phyloP scores from a whole-genome alignment of 1,140 invertebrate species.

The Apis dorsata region DNA sequence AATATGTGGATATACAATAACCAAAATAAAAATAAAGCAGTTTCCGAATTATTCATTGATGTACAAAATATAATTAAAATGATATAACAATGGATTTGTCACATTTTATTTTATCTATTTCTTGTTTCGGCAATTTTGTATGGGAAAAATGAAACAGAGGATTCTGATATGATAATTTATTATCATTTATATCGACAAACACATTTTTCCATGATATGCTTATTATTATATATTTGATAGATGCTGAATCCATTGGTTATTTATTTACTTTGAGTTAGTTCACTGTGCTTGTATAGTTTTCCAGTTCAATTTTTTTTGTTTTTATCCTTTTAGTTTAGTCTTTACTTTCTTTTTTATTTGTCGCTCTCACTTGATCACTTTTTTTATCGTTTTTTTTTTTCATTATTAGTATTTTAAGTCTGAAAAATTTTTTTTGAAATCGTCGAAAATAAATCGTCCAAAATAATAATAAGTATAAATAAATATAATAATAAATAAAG shows the following conservation, averaged over 20 bases:
- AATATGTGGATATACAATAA: constrained; percentile 33
- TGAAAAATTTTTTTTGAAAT: too few relatives aligned
- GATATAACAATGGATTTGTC: constrained; percentile 62
- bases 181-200: constrained; percentile 38
- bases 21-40: constrained; percentile 59
- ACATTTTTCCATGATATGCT: constrained; percentile 18
- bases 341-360: constrained; percentile 16
- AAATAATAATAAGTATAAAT: too few relatives aligned
- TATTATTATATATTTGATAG: constrained; percentile 18
- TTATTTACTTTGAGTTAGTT: neutral
- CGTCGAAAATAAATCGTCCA: too few relatives aligned
- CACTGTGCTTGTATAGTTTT: neutral
- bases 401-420: neutral
- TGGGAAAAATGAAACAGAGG: neutral
- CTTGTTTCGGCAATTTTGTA: constrained; percentile 12
- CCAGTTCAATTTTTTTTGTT: neutral
- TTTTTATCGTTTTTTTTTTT: neutral
- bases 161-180: constrained; percentile 40
- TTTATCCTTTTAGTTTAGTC: neutral
- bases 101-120: constrained; percentile 29
- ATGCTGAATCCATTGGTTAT: neutral
- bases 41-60: constrained; percentile 47
- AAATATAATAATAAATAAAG: too few relatives aligned
- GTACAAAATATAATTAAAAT: constrained; percentile 63
- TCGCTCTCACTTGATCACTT: neutral